Percentiles rank a stretch among this genome's conserved stretches.
phyloP scores from a whole-genome alignment of 2,888 invertebrate genomes.

The Ferrisia virgata region DNA sequence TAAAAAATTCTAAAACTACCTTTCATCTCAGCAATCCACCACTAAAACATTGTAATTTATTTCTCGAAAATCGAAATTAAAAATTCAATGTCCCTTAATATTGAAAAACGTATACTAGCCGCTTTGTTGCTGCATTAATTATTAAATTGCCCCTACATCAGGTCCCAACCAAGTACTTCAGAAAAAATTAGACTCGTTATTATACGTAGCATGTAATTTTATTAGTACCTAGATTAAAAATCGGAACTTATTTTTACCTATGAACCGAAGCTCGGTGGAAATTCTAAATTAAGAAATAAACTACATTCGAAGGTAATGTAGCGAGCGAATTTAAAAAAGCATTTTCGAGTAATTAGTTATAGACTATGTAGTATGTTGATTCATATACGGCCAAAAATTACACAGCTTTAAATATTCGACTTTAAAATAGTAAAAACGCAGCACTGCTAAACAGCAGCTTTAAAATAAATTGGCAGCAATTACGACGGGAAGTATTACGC shows the following conservation, averaged over 20 bases:
- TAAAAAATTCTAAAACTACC: no score
- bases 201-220: no score
- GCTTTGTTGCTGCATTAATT: no score
- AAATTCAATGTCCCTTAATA: no score
- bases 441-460: background rate
- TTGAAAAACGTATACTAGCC: no score
- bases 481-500: constrained; percentile 5
- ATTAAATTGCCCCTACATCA: no score
- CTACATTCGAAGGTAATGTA: background rate
- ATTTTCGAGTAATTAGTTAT: constrained; percentile 25
- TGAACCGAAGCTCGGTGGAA: background rate
- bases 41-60: no score
- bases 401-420: background rate
- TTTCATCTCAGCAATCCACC: no score
- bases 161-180: no score
- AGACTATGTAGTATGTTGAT: background rate
- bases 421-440: constrained; percentile 6
- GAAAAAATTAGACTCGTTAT: no score
- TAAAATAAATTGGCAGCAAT: constrained; percentile 27
- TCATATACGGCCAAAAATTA: background rate
- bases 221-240: no score
- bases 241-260: background rate
- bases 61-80: no score
- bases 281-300: constrained; percentile 6
- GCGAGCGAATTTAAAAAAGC: background rate